These are phyloP conservation scores for Accipiter cooperii DNA, from an alignment of 2,113 vertebrate species.

Conservation along the genomic window DNA sequence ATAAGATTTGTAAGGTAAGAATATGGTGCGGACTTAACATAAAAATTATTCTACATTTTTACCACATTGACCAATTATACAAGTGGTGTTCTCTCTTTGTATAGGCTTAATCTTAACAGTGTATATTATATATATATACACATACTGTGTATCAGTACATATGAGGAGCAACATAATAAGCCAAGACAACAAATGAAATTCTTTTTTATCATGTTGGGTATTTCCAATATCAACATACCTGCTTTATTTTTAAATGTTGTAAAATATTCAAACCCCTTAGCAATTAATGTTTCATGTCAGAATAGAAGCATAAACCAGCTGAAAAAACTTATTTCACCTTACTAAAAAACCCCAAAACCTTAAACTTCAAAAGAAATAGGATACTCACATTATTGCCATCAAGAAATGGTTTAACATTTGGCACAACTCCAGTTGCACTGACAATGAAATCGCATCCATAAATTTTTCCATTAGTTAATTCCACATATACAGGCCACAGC, in stretches of 20 bases:
- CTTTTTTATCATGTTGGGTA: background rate
- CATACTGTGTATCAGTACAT: background rate
- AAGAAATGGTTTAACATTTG: conserved; percentile 85
- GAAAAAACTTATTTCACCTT: background rate
- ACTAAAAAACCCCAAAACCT: background rate
- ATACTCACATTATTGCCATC: conserved; percentile 83
- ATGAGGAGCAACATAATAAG: background rate
- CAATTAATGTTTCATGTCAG: background rate
- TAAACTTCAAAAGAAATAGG: background rate
- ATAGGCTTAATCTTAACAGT: background rate
- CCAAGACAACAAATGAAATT: background rate
- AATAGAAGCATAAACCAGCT: background rate
- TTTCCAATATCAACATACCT: background rate
- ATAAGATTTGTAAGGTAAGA: background rate
- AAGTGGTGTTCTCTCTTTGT: background rate
- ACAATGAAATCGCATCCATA: conserved; percentile 92
- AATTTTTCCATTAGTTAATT: conserved; percentile 85
- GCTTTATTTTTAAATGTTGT: background rate
- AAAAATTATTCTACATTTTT: background rate
- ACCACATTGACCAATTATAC: background rate
- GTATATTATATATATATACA: background rate
- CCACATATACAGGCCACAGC: conserved; percentile 86
- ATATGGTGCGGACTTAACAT: background rate
- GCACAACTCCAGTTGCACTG: conserved; percentile 92
- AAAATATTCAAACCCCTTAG: background rate